These are phyloP conservation scores for Oscheius sp. DNA, from an alignment of 2,888 invertebrate species.

Conservation along the genomic window DNA sequence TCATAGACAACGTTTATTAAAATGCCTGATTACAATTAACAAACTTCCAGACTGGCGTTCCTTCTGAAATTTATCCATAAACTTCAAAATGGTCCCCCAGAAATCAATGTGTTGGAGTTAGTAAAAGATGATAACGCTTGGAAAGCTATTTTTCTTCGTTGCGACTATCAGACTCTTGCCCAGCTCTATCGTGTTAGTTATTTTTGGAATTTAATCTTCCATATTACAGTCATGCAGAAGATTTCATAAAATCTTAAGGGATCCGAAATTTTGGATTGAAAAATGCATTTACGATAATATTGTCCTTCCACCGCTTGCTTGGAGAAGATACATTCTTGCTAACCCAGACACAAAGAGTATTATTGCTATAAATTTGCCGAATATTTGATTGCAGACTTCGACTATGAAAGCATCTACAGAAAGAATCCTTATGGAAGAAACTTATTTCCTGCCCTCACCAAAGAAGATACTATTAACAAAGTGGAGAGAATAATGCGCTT, in stretches of 20 bases:
- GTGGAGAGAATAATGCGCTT: background rate
- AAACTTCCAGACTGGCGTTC: no score
- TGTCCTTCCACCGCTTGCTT: background rate
- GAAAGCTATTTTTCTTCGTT: constrained; percentile 13
- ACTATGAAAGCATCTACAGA: background rate
- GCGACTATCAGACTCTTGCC: background rate
- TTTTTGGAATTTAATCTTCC: background rate
- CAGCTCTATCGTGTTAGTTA: background rate
- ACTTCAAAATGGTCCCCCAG: no score
- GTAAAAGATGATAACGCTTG: no score
- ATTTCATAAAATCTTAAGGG: background rate
- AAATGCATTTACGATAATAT: background rate
- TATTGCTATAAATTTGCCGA: background rate
- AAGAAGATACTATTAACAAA: background rate
- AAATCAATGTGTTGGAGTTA: no score
- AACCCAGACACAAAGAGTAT: background rate
- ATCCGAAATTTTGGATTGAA: background rate
- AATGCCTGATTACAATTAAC: no score
- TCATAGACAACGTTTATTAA: no score
- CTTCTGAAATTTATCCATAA: no score
- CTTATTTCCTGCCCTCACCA: background rate
- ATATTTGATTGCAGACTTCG: background rate
- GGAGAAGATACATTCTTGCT: constrained; percentile 2
- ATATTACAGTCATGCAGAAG: background rate
- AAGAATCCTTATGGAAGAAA: background rate